Base-by-base conservation (phyloP, 1,140 invertebrate species). In the Zaprionus africanus region DNA sequence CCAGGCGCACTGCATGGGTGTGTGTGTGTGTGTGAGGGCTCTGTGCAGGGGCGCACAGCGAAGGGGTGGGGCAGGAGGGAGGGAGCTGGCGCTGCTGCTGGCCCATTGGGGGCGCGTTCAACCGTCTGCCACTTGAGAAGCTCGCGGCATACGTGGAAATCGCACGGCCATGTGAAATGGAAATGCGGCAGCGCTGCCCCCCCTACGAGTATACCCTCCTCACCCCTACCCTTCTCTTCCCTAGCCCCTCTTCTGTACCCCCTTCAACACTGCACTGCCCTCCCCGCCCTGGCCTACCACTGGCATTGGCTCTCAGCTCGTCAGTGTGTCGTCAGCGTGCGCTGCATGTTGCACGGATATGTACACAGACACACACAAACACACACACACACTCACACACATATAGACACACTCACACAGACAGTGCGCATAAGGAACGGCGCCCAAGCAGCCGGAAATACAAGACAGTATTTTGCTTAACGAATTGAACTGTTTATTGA, bases 51-150 rank as follows among this genome's bases (percentile, higher is more conserved):
- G 19, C 12, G 43, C n/a, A 15, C 22, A 12, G 43, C 4, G 54
- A 5, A 28, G 51, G 49, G 5, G 17, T 31, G 5, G 12, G 11
- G 38, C 22, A 4, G 63, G 19, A 28, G 60, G n/a, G 13, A 15
- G 22, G 24, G 28, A 2, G 46, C 19, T 12, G 31, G 9, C 31
- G 19, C 12, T 11, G 46, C 46, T 12, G 46, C 19, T 22, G 19
- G 46, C 59, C 72, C 62, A 72, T 72, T 72, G 68, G 82, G 67
- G 67, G 72, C 53, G 74, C 60, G 70, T 77, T 77, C 75, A 77
- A 59, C 75, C 59, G 77, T 63, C 84, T 83, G 75, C 78, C 85
- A 88, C 84, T 88, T 88, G 84, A 90, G 85, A 75, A 80, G 80
- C 64, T 64, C 49, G 64, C 58, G 76, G 61, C 67, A 70, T 88